These are phyloP conservation scores for Eclectus roratus DNA, from an alignment of 2,113 vertebrate genomes.

Conservation along the genomic window DNA sequence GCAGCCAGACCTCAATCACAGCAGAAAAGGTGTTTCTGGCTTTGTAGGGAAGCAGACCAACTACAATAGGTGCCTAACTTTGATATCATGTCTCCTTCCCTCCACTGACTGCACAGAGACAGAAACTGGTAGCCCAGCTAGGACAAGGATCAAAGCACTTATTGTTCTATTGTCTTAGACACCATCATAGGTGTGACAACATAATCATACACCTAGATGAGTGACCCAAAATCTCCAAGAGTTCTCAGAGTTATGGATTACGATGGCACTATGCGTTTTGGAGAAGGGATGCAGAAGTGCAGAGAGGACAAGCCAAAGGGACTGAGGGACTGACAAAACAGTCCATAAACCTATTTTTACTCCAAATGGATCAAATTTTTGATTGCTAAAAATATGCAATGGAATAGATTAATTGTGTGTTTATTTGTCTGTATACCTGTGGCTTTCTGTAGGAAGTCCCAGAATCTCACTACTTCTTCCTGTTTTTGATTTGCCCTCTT, in stretches of 20 bases:
- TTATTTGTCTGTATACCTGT: not conserved
- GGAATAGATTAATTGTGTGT: not conserved
- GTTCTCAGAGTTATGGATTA: not conserved
- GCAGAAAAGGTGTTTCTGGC: not conserved
- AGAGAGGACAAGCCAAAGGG: not conserved
- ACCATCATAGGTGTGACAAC: not conserved
- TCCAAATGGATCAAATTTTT: not conserved
- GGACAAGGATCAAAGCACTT: not conserved
- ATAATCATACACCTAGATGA: not conserved
- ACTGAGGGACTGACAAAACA: not conserved
- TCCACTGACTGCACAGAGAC: not conserved
- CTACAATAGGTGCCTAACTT: not conserved
- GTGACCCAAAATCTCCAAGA: not conserved
- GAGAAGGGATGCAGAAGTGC: not conserved
- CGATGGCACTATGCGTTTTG: not conserved
- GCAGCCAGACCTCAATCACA: not conserved
- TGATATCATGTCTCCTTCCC: not conserved
- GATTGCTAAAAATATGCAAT: not conserved
- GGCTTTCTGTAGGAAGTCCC: not conserved
- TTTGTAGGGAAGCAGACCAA: not conserved
- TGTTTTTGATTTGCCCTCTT: constrained; percentile 22
- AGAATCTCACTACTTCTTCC: not conserved
- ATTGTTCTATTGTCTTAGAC: not conserved
- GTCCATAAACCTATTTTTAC: not conserved
- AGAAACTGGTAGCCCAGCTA: not conserved